Evolutionary conservation across 2,888 invertebrate species (phyloP), one percentile per base, ranked within the genome.

Genomic region (Choreutis nemorana): DNA sequence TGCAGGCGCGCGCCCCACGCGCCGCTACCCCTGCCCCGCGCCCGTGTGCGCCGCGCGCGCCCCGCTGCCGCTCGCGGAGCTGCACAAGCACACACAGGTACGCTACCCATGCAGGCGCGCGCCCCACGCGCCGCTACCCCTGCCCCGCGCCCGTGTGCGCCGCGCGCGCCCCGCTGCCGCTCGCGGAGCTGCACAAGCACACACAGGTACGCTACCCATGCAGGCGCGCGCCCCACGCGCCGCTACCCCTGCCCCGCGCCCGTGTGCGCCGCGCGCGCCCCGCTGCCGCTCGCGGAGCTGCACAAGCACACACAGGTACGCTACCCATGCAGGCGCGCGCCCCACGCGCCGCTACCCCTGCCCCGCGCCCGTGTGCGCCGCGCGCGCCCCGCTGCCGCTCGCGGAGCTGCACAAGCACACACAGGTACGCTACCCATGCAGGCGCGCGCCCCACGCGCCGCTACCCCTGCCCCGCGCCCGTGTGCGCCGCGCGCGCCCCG

Each of bases 11-110:
- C 10, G 16, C 5, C 3, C 8, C 33, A 31, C 21, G 1, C 2
- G 2, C 14, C 3, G 16, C 15, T 3, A 1, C 4, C 20, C 12
- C 22, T 5, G 3, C 18, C 13, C 1, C 20, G 20, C 18, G 15
- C 2, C 21, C 7, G 11, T n/a, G 14, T 14, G 25, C 25, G 6
- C 13, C 14, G 30, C 28, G 2, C 34, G 30, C n/a, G n/a, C n/a
- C 29, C 36, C 37, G 3, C 24, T 37, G 9, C 26, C 25, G 7
- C 32, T 32, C n/a, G 23, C 28, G n/a, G 33, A 23, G 1, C 29
- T 34, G 16, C 10, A 6, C 22, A 11, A 13, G 7, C 34, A 37
- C 24, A n/a, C 22, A 4, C 28, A 33, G 32, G 33, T 34, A 28
- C 14, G 9, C 10, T n/a, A n/a, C n/a, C n/a, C n/a, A n/a, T n/a